Percentiles rank a stretch among this genome's conserved stretches.
Conservation (phyloP, 2,888 invertebrate species). For the Dysmachus trigonus region DNA sequence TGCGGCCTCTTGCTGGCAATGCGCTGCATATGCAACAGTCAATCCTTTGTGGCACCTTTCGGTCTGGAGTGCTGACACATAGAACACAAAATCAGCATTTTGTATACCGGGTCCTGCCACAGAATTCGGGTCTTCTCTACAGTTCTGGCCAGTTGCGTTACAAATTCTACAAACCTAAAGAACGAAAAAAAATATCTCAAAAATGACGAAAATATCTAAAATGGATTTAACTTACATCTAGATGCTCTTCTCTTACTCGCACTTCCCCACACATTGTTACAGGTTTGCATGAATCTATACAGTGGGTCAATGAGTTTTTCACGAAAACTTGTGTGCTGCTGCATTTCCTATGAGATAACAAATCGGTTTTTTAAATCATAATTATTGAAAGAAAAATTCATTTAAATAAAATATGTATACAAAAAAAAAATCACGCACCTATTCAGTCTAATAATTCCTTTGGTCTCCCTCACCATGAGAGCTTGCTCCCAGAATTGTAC, state of each 20-base stretch:
- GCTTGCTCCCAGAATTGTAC: constrained; percentile 94
- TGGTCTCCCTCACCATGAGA: constrained; percentile 86
- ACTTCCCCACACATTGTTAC: constrained; percentile 97
- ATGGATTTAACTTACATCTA: constrained; percentile 77
- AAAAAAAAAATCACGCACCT: constrained; percentile 66
- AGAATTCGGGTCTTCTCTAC: constrained; percentile 70
- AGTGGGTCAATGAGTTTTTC: constrained; percentile 83
- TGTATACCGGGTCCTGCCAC: constrained; percentile 74
- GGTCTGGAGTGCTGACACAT: constrained; percentile 94
- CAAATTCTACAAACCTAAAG: constrained; percentile 84
- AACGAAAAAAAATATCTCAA: neutral
- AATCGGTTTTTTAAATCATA: neutral
- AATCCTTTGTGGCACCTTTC: constrained; percentile 89
- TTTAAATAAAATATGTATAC: neutral
- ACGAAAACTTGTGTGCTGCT: constrained; percentile 88
- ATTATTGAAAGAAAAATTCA: neutral
- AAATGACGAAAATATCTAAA: neutral
- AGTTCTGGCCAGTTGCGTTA: constrained; percentile 86
- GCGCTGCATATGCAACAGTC: constrained; percentile 97
- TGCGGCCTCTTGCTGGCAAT: constrained; percentile 95
- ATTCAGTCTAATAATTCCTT: constrained; percentile 85
- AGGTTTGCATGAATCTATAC: constrained; percentile 82
- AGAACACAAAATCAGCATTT: constrained; percentile 93
- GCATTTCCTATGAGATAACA: constrained; percentile 75
- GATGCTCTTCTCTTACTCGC: constrained; percentile 88